These are phyloP conservation scores for Netelia fuscicornis DNA, from an alignment of 2,888 invertebrate genomes.

Conservation along the genomic window DNA sequence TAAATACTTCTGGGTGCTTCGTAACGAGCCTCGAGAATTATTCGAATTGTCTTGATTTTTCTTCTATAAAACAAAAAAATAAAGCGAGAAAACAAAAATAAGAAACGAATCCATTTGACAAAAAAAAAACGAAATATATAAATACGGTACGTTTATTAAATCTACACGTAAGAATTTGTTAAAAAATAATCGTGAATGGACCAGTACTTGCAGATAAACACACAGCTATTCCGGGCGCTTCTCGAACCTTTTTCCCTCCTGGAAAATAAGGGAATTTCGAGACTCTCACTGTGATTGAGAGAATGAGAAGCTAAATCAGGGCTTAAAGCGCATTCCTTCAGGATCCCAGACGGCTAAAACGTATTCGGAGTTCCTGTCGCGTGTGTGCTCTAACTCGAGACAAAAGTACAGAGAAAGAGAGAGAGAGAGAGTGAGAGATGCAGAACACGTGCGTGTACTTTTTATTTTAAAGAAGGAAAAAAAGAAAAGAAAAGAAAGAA, in stretches of 20 bases:
- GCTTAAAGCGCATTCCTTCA: constrained; percentile 40
- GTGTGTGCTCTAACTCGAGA: constrained; percentile 27
- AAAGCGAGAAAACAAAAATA: background rate
- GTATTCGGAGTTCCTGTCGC: constrained; percentile 33
- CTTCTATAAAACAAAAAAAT: background rate
- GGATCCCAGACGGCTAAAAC: constrained; percentile 35
- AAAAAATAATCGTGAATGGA: constrained; percentile 30
- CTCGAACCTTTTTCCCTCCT: constrained; percentile 33
- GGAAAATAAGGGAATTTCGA: constrained; percentile 29
- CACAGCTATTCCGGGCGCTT: constrained; percentile 53
- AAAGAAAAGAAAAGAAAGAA: background rate
- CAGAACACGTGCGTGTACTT: constrained; percentile 61
- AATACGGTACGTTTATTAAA: background rate
- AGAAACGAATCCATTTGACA: background rate
- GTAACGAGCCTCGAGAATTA: constrained; percentile 36
- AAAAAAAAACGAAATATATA: background rate
- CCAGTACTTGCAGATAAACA: constrained; percentile 55
- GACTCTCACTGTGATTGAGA: constrained; percentile 35
- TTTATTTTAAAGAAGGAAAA: constrained; percentile 44
- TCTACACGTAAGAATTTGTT: background rate
- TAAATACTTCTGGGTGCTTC: constrained; percentile 32
- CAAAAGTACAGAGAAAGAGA: constrained; percentile 20
- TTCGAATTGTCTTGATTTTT: constrained; percentile 3
- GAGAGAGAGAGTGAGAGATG: constrained; percentile 31
- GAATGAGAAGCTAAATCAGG: constrained; percentile 25